Evolutionary conservation across 2,113 vertebrate genomes (phyloP).

Genomic region (Poeciliopsis occidentalis): DNA sequence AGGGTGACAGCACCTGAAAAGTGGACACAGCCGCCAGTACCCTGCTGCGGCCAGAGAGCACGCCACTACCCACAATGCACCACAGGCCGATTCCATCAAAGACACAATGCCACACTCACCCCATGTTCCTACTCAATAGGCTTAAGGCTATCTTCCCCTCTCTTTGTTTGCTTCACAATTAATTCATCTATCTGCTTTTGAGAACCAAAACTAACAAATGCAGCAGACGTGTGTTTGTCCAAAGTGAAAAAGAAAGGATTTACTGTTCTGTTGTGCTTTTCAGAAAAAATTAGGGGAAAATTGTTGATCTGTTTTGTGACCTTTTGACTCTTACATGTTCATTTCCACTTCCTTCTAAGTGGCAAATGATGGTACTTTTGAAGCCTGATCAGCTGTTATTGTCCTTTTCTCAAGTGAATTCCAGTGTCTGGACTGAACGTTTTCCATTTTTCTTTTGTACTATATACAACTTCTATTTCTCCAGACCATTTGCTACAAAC

Average conservation of each 20-base stretch:
- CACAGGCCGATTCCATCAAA: constrained; percentile 71
- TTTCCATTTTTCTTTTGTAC: no score
- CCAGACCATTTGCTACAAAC: neutral
- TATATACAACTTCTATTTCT: neutral
- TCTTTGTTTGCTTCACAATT: constrained; percentile 13
- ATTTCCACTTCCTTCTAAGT: constrained; percentile 93
- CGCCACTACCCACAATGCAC: constrained; percentile 83
- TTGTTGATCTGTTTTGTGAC: constrained; percentile 82
- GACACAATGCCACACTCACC: constrained; percentile 73
- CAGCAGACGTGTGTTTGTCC: constrained; percentile 9
- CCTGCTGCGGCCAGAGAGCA: constrained; percentile 84
- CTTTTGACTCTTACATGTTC: constrained; percentile 83
- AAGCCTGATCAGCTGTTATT: constrained; percentile 80
- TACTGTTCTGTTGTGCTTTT: constrained; percentile 69
- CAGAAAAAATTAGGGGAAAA: constrained; percentile 73
- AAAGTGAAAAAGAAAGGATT: constrained; percentile 40
- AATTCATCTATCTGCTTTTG: constrained; percentile 27
- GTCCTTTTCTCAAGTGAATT: constrained; percentile 46
- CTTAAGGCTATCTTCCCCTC: constrained; percentile 55
- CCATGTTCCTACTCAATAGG: constrained; percentile 71
- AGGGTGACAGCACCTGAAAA: constrained; percentile 90
- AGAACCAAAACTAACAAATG: constrained; percentile 27
- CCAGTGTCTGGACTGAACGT: neutral
- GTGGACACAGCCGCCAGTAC: constrained; percentile 83
- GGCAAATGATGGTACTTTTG: constrained; percentile 81